A percentile compares a stretch with the other conserved stretches of the same genome.
These are phyloP conservation scores for Chelonia mydas DNA, from an alignment of 2,797 vertebrate genomes.

Conservation along the genomic window DNA sequence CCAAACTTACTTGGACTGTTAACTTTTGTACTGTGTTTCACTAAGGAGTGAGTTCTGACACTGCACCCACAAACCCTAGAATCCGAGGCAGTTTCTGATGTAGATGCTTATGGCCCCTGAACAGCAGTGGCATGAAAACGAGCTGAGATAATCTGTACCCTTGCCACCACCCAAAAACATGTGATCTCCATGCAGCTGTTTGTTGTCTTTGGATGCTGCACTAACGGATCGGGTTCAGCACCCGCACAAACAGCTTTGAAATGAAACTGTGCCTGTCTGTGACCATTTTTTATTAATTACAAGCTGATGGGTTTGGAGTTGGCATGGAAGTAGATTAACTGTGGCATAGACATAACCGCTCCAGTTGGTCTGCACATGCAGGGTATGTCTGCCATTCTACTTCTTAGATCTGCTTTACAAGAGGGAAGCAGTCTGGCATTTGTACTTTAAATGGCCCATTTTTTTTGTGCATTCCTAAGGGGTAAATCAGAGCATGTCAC, in stretches of 20 bases:
- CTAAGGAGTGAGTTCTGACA: rapidly evolving
- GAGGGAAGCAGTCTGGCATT: neutral
- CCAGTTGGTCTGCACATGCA: neutral
- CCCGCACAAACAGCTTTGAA: slow-evolving; percentile 30
- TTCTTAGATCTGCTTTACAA: neutral
- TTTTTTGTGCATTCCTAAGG: neutral
- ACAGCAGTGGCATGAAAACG: neutral
- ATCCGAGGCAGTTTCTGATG: rapidly evolving
- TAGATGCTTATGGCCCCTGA: neutral
- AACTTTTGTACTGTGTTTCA: neutral
- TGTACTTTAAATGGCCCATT: neutral
- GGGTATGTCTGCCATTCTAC: neutral
- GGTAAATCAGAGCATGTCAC: neutral
- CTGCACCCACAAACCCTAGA: neutral
- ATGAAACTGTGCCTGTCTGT: slow-evolving; percentile 50
- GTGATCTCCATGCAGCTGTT: rapidly evolving
- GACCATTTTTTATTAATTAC: slow-evolving; percentile 59
- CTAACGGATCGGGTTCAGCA: slow-evolving; percentile 28
- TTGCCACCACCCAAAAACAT: neutral
- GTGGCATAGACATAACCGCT: slow-evolving; percentile 21
- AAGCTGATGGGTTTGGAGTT: slow-evolving; percentile 31
- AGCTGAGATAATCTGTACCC: neutral
- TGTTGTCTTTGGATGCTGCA: neutral
- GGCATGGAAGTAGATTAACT: slow-evolving; percentile 6
- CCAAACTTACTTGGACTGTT: slow-evolving; percentile 17